Percentiles rank a stretch among this genome's conserved stretches.
phyloP scores from a whole-genome alignment of 2,113 vertebrate genomes.

The Falcunculus frontatus region DNA sequence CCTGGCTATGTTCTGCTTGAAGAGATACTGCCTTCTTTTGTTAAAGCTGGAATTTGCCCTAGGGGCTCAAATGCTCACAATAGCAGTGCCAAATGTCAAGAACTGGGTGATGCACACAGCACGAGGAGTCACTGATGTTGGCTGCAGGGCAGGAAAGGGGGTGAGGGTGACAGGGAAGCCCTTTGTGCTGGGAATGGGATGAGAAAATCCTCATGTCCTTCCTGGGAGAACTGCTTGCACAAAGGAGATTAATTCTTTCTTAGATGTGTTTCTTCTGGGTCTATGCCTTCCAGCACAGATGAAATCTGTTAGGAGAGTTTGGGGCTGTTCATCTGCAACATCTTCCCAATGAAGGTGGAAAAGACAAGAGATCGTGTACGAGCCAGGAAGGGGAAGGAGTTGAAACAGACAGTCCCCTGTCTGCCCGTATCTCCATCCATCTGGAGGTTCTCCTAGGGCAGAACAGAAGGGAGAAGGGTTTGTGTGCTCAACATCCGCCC shows the following conservation, averaged over 20 bases:
- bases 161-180: neutral
- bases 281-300: neutral
- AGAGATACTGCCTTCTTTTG: neutral
- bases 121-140: neutral
- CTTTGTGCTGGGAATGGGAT: neutral
- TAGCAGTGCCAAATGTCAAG: neutral
- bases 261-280: neutral
- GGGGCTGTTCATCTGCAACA: neutral
- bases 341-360: neutral
- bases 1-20: rapidly evolving
- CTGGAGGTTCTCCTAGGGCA: neutral
- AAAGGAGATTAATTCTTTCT: neutral
- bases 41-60: neutral
- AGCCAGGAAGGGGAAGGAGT: neutral
- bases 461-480: neutral
- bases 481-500: neutral
- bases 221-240: neutral
- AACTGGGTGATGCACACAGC: neutral
- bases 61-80: neutral
- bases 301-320: neutral
- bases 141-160: neutral
- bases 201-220: neutral
- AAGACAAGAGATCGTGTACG: neutral
- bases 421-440: neutral
- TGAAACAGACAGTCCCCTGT: neutral